phyloP scores from a whole-genome alignment of 2,888 invertebrate species.

The Lepidocyrtoides sp. region DNA sequence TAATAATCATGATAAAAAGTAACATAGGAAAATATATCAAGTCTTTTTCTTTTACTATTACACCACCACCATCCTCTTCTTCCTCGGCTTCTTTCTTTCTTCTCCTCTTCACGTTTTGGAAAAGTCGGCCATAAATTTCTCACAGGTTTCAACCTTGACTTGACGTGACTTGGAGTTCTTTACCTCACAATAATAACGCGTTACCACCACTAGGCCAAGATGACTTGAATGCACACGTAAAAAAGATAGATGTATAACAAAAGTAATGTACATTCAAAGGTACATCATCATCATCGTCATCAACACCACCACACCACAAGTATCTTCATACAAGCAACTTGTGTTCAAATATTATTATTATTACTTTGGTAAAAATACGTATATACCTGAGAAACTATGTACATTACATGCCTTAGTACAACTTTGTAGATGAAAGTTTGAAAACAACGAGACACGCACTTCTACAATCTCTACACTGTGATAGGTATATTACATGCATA shows the following conservation, averaged over 20 bases:
- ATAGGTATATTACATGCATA: no score
- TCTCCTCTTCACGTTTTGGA: slow-evolving; percentile 64
- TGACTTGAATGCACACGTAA: slow-evolving; percentile 52
- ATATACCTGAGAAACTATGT: no score
- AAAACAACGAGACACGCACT: slow-evolving; percentile 45
- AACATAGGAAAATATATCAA: neutral
- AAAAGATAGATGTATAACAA: slow-evolving; percentile 12
- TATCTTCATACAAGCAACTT: neutral
- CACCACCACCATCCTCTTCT: slow-evolving; percentile 30
- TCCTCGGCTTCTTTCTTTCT: slow-evolving; percentile 42
- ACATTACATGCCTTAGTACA: no score
- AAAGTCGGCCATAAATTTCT: slow-evolving; percentile 75
- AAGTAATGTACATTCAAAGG: neutral
- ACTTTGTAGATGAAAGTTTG: slow-evolving; percentile 4
- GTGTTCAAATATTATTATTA: neutral
- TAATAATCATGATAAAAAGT: slow-evolving; percentile 36
- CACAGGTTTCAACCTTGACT: slow-evolving; percentile 72
- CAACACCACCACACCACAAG: neutral
- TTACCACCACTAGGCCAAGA: slow-evolving; percentile 62
- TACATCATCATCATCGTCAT: neutral
- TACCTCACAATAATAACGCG: slow-evolving; percentile 71
- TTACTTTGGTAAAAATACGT: no score
- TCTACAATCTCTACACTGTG: neutral
- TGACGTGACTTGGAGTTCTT: slow-evolving; percentile 75
- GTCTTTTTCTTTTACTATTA: slow-evolving; percentile 1